These are phyloP conservation scores for Falco rusticolus DNA, from an alignment of 2,797 vertebrate species.

Conservation along the genomic window DNA sequence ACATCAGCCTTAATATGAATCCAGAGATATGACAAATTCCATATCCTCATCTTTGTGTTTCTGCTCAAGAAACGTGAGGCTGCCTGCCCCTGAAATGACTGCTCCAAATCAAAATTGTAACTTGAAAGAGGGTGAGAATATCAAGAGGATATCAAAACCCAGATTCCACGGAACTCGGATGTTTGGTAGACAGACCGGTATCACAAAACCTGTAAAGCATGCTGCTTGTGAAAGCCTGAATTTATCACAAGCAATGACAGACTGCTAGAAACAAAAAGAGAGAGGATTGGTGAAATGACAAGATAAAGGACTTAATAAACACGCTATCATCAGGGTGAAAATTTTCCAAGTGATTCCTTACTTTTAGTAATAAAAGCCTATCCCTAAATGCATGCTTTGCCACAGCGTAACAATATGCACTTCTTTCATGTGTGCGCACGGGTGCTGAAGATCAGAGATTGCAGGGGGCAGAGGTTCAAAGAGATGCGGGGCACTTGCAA, in stretches of 20 bases:
- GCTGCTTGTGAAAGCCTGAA: not conserved
- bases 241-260: conserved; percentile 15
- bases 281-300: conserved; percentile 57
- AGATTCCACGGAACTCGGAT: not conserved
- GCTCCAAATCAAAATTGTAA: not conserved
- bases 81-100: not conserved
- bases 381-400: conserved; percentile 52
- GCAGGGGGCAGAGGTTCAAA: not conserved
- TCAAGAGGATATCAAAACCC: not conserved
- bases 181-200: not conserved
- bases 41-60: not conserved
- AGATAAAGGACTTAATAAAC: conserved; percentile 67
- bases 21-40: not conserved
- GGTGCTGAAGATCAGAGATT: conserved; percentile 46
- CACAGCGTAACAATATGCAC: conserved; percentile 22
- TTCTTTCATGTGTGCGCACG: not conserved
- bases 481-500: conserved; percentile 41
- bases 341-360: conserved; percentile 33
- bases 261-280: conserved; percentile 20
- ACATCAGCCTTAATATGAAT: not conserved
- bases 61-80: not conserved
- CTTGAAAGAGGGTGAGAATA: not conserved
- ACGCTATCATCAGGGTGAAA: conserved; percentile 37
- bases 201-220: not conserved
- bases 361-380: conserved; percentile 69